Evolutionary conservation across 1,140 invertebrate genomes (phyloP).

Genomic region (Chrysopa pallens): DNA sequence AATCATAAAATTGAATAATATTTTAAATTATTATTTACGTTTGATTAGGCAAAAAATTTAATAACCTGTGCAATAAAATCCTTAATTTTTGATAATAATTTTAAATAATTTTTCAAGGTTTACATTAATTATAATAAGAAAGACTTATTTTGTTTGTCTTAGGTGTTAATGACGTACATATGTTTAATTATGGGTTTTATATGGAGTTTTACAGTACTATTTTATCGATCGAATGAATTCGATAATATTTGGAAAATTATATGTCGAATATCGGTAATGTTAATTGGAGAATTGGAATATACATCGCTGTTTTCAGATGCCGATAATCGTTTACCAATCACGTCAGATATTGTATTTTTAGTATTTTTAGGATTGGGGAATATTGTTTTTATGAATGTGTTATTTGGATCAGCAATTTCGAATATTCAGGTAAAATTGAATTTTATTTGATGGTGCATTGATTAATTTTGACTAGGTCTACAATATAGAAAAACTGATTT

Average conservation of each 20-base stretch:
- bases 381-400: conserved; percentile 41
- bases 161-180: conserved; percentile 29
- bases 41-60: neutral
- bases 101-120: neutral
- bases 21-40: no score
- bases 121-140: neutral
- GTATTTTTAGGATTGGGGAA: conserved; percentile 39
- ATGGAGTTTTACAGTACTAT: conserved; percentile 31
- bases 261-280: conserved; percentile 35
- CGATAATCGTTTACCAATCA: conserved; percentile 3
- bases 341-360: conserved; percentile 31
- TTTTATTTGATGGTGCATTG: no score
- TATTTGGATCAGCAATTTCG: conserved; percentile 42
- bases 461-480: no score
- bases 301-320: conserved; percentile 17
- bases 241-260: conserved; percentile 23
- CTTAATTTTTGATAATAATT: no score
- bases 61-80: no score
- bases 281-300: conserved; percentile 39
- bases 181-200: conserved; percentile 34
- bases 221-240: conserved; percentile 24
- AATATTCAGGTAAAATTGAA: conserved; percentile 35
- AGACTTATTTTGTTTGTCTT: conserved; percentile 12
- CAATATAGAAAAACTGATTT: no score
- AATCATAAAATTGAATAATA: no score